Conservation (phyloP, 64 coral and sea anemone species). For the Porites lutea region DNA sequence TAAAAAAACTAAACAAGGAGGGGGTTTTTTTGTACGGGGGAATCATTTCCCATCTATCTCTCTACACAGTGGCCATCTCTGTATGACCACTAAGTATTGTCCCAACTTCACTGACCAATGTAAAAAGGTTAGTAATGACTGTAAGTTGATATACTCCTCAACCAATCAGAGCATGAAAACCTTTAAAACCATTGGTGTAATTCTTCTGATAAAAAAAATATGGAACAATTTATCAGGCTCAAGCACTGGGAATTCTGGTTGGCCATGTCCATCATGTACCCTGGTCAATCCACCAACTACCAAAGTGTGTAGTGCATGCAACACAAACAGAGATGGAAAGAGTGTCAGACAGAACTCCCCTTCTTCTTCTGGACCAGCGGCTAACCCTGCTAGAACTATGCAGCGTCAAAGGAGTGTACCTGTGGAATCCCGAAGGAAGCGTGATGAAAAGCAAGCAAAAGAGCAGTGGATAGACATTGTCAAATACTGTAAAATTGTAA, state of each 20-base stretch:
- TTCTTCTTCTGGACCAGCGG: background rate
- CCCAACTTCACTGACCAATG: too few relatives aligned
- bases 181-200: background rate
- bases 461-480: constrained; percentile 89
- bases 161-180: too few relatives aligned
- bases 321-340: constrained; percentile 14
- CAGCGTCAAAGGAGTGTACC: constrained; percentile 86
- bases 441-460: constrained; percentile 89
- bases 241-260: background rate
- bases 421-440: constrained; percentile 86
- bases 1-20: too few relatives aligned
- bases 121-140: too few relatives aligned
- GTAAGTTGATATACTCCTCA: too few relatives aligned
- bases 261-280: constrained; percentile 57
- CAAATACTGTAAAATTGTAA: constrained; percentile 78
- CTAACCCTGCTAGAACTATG: constrained; percentile 54
- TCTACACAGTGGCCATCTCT: too few relatives aligned
- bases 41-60: too few relatives aligned
- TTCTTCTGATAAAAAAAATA: background rate
- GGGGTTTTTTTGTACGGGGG: too few relatives aligned
- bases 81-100: too few relatives aligned
- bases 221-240: background rate
- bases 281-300: constrained; percentile 4
- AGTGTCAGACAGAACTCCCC: background rate
- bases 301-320: constrained; percentile 62